Conservation (phyloP, 1,140 invertebrate species). For the Elymnias hypermnestra region DNA sequence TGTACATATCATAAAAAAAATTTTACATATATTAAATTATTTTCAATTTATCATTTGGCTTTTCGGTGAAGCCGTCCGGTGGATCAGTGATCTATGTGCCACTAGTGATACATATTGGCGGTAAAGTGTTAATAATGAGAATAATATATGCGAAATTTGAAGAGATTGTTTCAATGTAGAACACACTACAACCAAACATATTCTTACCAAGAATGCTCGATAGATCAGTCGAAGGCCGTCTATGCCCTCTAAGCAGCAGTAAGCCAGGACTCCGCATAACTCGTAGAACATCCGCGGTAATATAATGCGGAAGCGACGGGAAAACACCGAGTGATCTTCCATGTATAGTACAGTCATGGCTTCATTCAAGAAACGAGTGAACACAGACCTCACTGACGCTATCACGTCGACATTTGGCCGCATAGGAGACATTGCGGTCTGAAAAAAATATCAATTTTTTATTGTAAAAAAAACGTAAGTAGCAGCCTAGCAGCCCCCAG, state of each 20-base stretch:
- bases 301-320: conserved; percentile 31
- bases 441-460: conserved; percentile 1
- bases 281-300: conserved; percentile 36
- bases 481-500: too few relatives aligned
- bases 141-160: too few relatives aligned
- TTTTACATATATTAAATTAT: too few relatives aligned
- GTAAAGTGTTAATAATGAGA: too few relatives aligned
- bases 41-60: too few relatives aligned
- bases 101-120: too few relatives aligned
- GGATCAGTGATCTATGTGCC: too few relatives aligned
- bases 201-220: conserved; percentile 32
- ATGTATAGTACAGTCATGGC: conserved; percentile 5
- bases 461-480: not conserved
- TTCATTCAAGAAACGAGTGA: conserved; percentile 20
- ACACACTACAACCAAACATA: too few relatives aligned
- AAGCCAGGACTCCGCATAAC: conserved; percentile 32
- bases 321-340: conserved; percentile 17
- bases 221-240: conserved; percentile 29
- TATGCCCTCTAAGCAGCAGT: conserved; percentile 30
- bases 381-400: conserved; percentile 31
- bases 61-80: too few relatives aligned
- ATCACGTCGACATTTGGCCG: conserved; percentile 28
- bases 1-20: too few relatives aligned
- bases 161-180: too few relatives aligned
- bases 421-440: conserved; percentile 24